phyloP scores from a whole-genome alignment of 2,888 invertebrate species.

The Sminthurides aquaticus region DNA sequence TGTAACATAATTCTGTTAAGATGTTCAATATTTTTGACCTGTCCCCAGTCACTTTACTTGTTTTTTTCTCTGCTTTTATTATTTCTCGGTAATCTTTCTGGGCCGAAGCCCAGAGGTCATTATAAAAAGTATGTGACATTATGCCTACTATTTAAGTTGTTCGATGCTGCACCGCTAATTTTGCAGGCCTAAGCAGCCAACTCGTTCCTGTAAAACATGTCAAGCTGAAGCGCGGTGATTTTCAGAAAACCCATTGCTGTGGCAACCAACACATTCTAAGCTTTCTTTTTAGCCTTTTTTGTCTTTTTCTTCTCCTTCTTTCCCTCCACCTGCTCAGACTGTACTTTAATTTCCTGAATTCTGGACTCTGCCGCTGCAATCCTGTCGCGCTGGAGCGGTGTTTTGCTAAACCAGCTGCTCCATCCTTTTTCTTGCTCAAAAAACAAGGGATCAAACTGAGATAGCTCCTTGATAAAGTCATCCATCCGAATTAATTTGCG shows the following conservation, averaged over 20 bases:
- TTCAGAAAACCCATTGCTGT: too few relatives aligned
- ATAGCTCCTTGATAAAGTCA: slow-evolving; percentile 73
- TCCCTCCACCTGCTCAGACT: neutral
- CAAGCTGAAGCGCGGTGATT: too few relatives aligned
- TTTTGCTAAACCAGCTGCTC: slow-evolving; percentile 36
- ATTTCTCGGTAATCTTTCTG: slow-evolving; percentile 25
- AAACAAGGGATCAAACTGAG: slow-evolving; percentile 71
- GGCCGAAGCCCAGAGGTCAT: slow-evolving; percentile 31
- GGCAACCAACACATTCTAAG: neutral
- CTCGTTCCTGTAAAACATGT: too few relatives aligned
- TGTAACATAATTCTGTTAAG: slow-evolving; percentile 66
- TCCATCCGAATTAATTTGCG: slow-evolving; percentile 45
- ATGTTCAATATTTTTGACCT: slow-evolving; percentile 55
- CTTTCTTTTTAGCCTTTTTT: neutral
- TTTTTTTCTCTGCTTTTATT: slow-evolving; percentile 26
- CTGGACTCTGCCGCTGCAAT: slow-evolving; percentile 3
- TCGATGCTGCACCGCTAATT: too few relatives aligned
- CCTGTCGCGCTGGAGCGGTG: slow-evolving; percentile 29
- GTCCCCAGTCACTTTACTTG: slow-evolving; percentile 43
- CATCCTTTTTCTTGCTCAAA: slow-evolving; percentile 79
- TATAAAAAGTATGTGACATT: slow-evolving; percentile 20
- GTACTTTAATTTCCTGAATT: neutral
- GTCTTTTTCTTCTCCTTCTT: neutral
- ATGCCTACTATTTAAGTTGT: too few relatives aligned
- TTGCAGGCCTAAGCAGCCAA: too few relatives aligned